Percentiles rank a stretch among this genome's conserved stretches.
Evolutionary conservation across 2,797 vertebrate species (phyloP).

Genomic region (Leptodactylus fallax): DNA sequence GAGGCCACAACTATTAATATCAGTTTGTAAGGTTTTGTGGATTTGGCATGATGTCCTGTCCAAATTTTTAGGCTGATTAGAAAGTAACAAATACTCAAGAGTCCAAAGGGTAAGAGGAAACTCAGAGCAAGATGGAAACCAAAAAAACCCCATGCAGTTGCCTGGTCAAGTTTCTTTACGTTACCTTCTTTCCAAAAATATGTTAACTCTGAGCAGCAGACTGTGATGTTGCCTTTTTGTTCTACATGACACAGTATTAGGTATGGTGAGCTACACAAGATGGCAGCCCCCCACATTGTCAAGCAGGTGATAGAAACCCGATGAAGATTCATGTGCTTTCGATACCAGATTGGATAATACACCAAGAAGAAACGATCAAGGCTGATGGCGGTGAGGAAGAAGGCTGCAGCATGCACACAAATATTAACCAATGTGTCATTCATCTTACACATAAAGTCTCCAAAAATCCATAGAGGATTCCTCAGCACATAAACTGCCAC

Average conservation of each 20-base stretch:
- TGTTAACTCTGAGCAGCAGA: neutral
- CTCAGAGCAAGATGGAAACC: neutral
- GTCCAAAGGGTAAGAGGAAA: neutral
- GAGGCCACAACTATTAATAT: neutral
- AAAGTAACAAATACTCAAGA: slow-evolving; percentile 34
- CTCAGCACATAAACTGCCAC: slow-evolving; percentile 52
- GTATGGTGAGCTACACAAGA: slow-evolving; percentile 25
- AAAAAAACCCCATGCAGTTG: neutral
- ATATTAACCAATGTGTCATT: slow-evolving; percentile 51
- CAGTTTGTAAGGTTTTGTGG: slow-evolving; percentile 33
- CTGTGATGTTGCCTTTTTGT: neutral
- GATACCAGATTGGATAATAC: neutral
- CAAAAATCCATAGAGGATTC: slow-evolving; percentile 66
- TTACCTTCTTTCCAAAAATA: too few species aligned
- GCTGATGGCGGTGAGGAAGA: slow-evolving; percentile 67
- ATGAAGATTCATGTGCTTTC: slow-evolving; percentile 19
- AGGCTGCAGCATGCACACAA: slow-evolving; percentile 62
- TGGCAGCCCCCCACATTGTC: slow-evolving; percentile 62
- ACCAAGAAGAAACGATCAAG: slow-evolving; percentile 64
- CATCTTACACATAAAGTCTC: slow-evolving; percentile 65
- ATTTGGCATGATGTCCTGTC: neutral
- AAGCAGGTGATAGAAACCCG: slow-evolving; percentile 54
- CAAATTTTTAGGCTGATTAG: slow-evolving; percentile 17
- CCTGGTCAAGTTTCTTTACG: neutral
- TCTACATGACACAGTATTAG: neutral